These are phyloP conservation scores for Euura saliciscinereae DNA, from an alignment of 1,140 invertebrate genomes.

Conservation along the genomic window DNA sequence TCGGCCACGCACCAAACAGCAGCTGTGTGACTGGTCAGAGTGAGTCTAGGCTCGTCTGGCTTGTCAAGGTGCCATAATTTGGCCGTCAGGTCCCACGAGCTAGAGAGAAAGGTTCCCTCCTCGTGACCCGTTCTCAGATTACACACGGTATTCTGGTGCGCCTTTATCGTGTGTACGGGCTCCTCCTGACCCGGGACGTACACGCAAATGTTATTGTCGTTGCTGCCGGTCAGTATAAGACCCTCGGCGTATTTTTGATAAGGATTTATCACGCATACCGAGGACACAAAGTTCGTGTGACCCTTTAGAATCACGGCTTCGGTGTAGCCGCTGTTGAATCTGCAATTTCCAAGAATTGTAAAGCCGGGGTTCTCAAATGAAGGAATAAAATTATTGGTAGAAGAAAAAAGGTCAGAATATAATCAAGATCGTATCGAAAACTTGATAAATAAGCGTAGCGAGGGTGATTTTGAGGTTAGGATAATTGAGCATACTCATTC, in stretches of 20 bases:
- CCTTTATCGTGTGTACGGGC: conserved; percentile 71
- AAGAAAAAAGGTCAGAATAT: conserved; percentile 34
- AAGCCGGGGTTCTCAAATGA: neutral
- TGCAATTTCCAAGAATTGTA: neutral
- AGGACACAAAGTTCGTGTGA: conserved; percentile 86
- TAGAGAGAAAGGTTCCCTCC: conserved; percentile 68
- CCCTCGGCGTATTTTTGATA: conserved; percentile 74
- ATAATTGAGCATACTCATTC: conserved; percentile 67
- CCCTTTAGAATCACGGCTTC: conserved; percentile 76
- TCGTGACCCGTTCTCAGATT: conserved; percentile 65
- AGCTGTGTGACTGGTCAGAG: conserved; percentile 78
- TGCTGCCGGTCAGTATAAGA: conserved; percentile 85
- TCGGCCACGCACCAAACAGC: conserved; percentile 89
- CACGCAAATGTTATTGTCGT: conserved; percentile 83
- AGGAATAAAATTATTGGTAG: conserved; percentile 24
- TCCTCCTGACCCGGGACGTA: conserved; percentile 69
- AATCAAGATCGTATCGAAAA: neutral
- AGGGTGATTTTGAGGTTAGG: conserved; percentile 12
- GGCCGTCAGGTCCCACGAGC: conserved; percentile 91
- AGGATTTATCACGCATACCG: conserved; percentile 76
- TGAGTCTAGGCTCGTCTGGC: conserved; percentile 58
- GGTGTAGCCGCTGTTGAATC: conserved; percentile 51
- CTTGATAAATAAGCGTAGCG: neutral
- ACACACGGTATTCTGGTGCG: conserved; percentile 83
- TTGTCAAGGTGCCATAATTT: conserved; percentile 76